phyloP scores from a whole-genome alignment of 2,113 vertebrate species.

The Ammodytes marinus region DNA sequence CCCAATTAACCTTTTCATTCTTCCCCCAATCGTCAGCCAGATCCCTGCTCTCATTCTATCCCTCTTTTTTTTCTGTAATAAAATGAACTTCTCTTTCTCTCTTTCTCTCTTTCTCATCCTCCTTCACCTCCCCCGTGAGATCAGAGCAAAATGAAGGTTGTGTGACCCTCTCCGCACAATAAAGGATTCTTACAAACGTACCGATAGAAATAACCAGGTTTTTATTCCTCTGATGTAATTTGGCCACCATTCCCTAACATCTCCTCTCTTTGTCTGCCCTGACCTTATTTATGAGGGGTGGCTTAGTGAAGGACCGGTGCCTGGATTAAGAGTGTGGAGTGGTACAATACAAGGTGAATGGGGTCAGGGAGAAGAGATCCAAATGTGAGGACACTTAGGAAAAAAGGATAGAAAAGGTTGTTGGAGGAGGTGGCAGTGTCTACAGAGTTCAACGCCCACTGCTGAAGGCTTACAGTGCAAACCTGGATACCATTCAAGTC shows the following conservation, averaged over 20 bases:
- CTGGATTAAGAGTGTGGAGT: constrained; percentile 41
- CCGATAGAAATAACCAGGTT: constrained; percentile 68
- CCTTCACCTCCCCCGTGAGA: constrained; percentile 48
- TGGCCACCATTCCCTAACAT: constrained; percentile 41
- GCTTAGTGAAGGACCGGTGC: constrained; percentile 57
- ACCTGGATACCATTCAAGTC: neutral
- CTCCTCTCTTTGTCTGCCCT: constrained; percentile 56
- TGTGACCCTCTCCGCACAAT: constrained; percentile 67
- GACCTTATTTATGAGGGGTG: constrained; percentile 75
- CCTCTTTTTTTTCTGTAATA: constrained; percentile 65
- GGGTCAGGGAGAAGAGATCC: constrained; percentile 51
- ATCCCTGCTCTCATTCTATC: constrained; percentile 71
- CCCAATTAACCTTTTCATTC: constrained; percentile 90
- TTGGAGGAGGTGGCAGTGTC: neutral
- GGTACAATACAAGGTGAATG: constrained; percentile 40
- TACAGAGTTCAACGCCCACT: neutral
- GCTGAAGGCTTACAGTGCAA: neutral
- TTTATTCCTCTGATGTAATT: constrained; percentile 71
- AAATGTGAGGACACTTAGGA: constrained; percentile 40
- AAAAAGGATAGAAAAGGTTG: constrained; percentile 11
- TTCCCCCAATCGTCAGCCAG: constrained; percentile 79
- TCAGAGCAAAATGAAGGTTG: constrained; percentile 60
- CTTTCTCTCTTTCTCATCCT: constrained; percentile 17
- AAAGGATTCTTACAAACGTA: constrained; percentile 50
- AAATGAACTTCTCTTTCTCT: constrained; percentile 76